Conservation (phyloP, 2,113 vertebrate genomes). For the Benitochromis conjunctus region DNA sequence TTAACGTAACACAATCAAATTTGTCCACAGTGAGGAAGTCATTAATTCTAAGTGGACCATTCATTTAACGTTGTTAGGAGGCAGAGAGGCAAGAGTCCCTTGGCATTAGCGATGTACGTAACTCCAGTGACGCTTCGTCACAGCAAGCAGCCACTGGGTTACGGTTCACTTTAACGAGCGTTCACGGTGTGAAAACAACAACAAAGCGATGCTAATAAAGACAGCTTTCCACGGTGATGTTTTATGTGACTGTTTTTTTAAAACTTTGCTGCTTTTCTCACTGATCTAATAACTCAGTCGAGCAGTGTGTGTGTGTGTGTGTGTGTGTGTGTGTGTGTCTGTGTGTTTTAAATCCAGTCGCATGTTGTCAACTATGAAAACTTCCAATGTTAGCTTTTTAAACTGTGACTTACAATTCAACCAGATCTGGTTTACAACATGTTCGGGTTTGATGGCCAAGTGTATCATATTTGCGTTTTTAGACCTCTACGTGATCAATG, state of each 20-base stretch:
- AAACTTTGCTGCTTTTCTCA: not conserved
- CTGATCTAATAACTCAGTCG: not conserved
- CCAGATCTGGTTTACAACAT: not conserved
- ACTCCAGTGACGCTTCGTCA: not conserved
- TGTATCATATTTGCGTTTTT: not conserved
- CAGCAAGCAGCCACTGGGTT: not conserved
- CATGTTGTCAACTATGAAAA: not conserved
- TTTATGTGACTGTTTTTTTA: not conserved
- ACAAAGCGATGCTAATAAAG: not conserved
- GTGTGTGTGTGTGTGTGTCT: too few species aligned
- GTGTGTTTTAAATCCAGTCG: not conserved
- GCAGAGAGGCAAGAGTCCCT: conserved; percentile 8
- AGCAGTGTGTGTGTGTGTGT: not conserved
- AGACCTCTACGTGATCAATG: not conserved
- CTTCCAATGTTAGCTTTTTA: not conserved
- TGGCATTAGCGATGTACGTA: not conserved
- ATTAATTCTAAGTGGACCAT: conserved; percentile 59
- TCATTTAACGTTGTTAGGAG: conserved; percentile 40
- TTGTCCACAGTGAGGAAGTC: conserved; percentile 50
- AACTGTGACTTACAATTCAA: not conserved
- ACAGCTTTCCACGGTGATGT: not conserved
- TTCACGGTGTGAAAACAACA: not conserved
- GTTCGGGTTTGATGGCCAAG: fast-evolving
- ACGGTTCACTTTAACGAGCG: not conserved
- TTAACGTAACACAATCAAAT: conserved; percentile 54